phyloP scores from a whole-genome alignment of 1,140 invertebrate genomes.

The Dinothrombium tinctorium region DNA sequence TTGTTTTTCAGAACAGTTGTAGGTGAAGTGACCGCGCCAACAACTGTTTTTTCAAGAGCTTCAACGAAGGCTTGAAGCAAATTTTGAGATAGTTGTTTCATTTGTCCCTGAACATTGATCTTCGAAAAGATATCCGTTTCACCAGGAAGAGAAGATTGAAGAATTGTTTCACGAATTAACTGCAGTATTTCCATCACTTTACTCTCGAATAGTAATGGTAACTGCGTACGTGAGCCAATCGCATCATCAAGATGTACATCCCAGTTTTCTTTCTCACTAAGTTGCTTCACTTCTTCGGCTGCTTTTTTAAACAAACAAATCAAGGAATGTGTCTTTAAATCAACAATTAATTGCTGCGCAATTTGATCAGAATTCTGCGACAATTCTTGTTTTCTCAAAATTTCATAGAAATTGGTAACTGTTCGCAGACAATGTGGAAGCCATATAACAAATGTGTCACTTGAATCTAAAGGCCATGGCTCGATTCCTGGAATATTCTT shows the following conservation, averaged over 20 bases:
- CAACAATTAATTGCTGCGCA: conserved; percentile 56
- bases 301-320: conserved; percentile 59
- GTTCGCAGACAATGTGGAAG: conserved; percentile 48
- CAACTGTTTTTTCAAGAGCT: conserved; percentile 14
- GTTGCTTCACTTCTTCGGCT: conserved; percentile 43
- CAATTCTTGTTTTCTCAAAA: conserved; percentile 34
- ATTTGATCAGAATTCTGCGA: conserved; percentile 36
- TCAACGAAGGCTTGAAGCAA: conserved; percentile 30
- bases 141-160: conserved; percentile 23
- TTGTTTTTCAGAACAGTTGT: conserved; percentile 3
- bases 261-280: conserved; percentile 64
- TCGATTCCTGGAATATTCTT: conserved; percentile 17
- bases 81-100: conserved; percentile 33
- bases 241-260: conserved; percentile 53
- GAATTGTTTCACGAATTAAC: conserved; percentile 56
- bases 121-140: conserved; percentile 17
- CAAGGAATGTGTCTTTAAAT: conserved; percentile 65
- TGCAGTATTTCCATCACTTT: conserved; percentile 57
- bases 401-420: conserved; percentile 26
- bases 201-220: conserved; percentile 60
- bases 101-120: conserved; percentile 20
- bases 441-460: conserved; percentile 32
- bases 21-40: background rate
- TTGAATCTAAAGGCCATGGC: conserved; percentile 8
- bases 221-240: conserved; percentile 50